Evolutionary conservation across 2,797 vertebrate genomes (phyloP).

Genomic region (Muscicapa striata): DNA sequence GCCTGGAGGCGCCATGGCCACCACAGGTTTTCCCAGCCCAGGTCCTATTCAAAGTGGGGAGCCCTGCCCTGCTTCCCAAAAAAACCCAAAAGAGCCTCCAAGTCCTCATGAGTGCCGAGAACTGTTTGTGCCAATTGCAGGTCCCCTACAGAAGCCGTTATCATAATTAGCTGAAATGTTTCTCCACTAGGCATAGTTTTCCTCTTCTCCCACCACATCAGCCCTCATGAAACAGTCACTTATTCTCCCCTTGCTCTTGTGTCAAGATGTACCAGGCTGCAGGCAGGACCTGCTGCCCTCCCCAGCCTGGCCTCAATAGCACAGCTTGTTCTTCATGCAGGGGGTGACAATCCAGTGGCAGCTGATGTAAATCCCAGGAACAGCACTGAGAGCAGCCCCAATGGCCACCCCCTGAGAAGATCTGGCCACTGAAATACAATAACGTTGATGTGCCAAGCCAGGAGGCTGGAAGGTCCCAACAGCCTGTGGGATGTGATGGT

Average conservation of each 20-base stretch:
- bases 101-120: not conserved
- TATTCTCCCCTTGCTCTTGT: not conserved
- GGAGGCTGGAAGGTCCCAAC: not conserved
- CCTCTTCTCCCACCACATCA: slow-evolving; percentile 26
- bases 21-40: not conserved
- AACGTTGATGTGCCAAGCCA: not conserved
- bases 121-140: slow-evolving; percentile 31
- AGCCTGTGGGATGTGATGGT: not conserved
- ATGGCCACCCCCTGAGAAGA: rapidly evolving
- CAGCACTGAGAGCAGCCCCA: not conserved
- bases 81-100: not conserved
- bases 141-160: slow-evolving; percentile 15
- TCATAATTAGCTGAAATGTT: slow-evolving; percentile 27
- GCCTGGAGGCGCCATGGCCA: not conserved
- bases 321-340: not conserved
- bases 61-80: not conserved
- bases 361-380: not conserved
- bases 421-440: not conserved
- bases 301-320: not conserved
- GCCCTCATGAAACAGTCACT: slow-evolving; percentile 25
- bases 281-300: not conserved
- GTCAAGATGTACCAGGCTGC: not conserved
- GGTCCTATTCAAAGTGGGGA: not conserved
- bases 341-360: not conserved
- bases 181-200: slow-evolving; percentile 40